Base-by-base conservation (phyloP, 2,888 invertebrate genomes). In the Dusona sp. region DNA sequence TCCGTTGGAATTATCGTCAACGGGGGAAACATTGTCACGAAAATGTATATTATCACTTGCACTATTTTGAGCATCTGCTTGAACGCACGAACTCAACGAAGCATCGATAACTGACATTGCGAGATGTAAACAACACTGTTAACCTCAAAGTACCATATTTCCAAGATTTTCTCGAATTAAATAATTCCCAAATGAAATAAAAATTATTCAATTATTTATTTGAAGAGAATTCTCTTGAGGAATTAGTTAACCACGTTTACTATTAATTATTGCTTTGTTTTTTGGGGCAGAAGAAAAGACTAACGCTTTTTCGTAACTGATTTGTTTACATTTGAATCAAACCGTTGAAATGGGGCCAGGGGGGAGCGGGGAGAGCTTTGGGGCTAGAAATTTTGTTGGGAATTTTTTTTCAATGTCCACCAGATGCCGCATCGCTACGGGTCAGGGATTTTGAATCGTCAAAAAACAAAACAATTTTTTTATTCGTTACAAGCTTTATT, bases 401-500 rank as follows among this genome's bases (percentile, higher is more conserved):
- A 25, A 45, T 45, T 70, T 70, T 22, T 33, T 45, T 29, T 29
- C 6, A 19, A 48, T n/a, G 13, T 22, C 16, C 22, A 51, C 33
- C 6, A 19, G 51, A 70, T 48, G 72, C 19, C 54, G n/a, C 16
- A 72, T 51, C 42, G 13, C 7, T 11, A 33, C 16, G 4, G 19
- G 33, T 64, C 19, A 33, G 33, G 33, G 33, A 33, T 16, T 42
- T 38, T 61, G 29, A 16, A 25, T 22, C 9, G 22, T 13, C 57
- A 25, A 57, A 57, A 61, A 61, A 29, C 29, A 48, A 61, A 22
- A n/a, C 25, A 25, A n/a, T n/a, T n/a, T n/a, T 25, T 38, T 65
- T 51, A 48, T 51, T 80, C 73, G 80, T 73, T 65, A 80, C 64
- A 73, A 73, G 80, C 70, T 82, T 85, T 83, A 85, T 85, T 73